Conservation (phyloP, 2,797 vertebrate genomes). For the Rousettus madagascariensis region DNA sequence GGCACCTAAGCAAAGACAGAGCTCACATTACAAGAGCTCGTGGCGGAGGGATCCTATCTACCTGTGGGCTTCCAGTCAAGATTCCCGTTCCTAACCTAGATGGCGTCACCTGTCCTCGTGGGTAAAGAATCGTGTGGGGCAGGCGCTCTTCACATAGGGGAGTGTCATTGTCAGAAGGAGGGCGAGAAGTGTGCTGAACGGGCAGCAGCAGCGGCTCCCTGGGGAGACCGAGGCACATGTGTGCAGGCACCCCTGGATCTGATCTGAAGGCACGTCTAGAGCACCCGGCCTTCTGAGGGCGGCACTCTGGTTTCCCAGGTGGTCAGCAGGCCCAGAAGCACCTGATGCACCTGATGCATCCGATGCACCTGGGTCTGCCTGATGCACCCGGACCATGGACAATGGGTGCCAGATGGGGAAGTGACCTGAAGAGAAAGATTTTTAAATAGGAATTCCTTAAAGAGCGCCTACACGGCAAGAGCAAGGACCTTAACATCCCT, state of each 20-base stretch:
- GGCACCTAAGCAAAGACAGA: not conserved
- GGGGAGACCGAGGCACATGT: rapidly evolving
- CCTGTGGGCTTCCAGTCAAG: too few relatives aligned
- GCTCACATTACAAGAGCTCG: not conserved
- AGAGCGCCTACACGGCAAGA: not conserved
- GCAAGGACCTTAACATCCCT: not conserved
- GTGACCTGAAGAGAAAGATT: not conserved
- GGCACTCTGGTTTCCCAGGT: not conserved
- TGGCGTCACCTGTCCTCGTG: not conserved
- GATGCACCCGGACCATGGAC: not conserved
- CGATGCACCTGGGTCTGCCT: not conserved
- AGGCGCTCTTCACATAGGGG: not conserved
- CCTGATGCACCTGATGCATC: too few relatives aligned
- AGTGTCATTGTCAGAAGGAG: not conserved
- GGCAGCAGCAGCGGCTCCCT: rapidly evolving
- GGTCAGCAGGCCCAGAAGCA: not conserved
- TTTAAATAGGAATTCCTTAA: not conserved
- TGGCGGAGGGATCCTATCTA: not conserved
- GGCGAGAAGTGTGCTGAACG: not conserved
- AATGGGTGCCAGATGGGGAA: not conserved
- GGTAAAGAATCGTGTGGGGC: not conserved
- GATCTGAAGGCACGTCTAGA: rapidly evolving
- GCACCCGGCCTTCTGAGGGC: not conserved
- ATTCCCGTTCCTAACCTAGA: not conserved
- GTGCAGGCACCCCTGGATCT: too few relatives aligned